A percentile compares a stretch with the other conserved stretches of the same genome.
Evolutionary conservation across 2,888 invertebrate species (phyloP).

Genomic region (Chelonus formosanus): DNA sequence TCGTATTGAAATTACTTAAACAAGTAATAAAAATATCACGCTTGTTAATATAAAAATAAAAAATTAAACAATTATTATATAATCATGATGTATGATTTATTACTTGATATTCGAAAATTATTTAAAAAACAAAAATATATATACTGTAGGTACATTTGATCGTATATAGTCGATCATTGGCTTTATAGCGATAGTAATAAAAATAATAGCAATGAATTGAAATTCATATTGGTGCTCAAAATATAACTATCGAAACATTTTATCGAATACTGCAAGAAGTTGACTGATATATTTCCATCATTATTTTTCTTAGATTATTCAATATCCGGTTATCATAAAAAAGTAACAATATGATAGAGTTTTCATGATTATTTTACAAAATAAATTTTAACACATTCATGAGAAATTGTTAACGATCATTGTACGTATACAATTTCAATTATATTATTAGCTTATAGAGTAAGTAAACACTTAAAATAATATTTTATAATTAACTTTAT

Average conservation of each 20-base stretch:
- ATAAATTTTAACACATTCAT: no score
- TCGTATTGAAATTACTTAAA: neutral
- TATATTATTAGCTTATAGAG: no score
- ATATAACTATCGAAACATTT: neutral
- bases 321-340: no score
- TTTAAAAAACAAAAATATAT: slow-evolving; percentile 17
- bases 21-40: neutral
- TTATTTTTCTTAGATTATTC: no score
- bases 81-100: slow-evolving; percentile 1
- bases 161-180: slow-evolving; percentile 6
- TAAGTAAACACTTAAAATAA: no score
- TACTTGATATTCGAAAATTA: neutral
- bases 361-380: no score
- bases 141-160: slow-evolving; percentile 9
- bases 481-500: no score
- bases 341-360: no score
- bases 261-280: neutral
- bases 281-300: no score
- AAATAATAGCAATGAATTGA: neutral
- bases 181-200: slow-evolving; percentile 16
- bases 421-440: no score
- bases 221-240: neutral
- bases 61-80: slow-evolving; percentile 22
- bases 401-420: no score
- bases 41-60: slow-evolving; percentile 9